A percentile compares a stretch with the other conserved stretches of the same genome.
Conservation (phyloP, 2,888 invertebrate genomes). For the Tupiocoris notatus region DNA sequence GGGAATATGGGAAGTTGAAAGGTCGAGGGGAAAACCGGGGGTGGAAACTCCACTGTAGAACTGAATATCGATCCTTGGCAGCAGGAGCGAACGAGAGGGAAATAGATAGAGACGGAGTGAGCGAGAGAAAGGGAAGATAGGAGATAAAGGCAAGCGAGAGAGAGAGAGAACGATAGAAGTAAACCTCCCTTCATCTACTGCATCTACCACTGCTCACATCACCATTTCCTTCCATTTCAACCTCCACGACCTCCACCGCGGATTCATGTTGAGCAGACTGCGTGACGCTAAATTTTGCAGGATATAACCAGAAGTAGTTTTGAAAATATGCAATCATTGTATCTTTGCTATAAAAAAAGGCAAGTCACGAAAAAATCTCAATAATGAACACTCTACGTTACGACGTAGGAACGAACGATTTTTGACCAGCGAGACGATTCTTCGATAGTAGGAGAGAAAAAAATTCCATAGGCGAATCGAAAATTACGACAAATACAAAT, state of each 20-base stretch:
- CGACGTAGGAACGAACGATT: no score
- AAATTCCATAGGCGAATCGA: no score
- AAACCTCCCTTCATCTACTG: neutral
- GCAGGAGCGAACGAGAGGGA: conserved; percentile 41
- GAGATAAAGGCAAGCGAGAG: conserved; percentile 22
- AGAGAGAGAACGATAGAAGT: conserved; percentile 27
- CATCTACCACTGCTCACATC: conserved; percentile 45
- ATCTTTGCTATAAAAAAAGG: no score
- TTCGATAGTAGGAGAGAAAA: no score
- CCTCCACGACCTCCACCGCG: neutral
- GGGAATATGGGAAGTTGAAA: neutral
- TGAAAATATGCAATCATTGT: no score
- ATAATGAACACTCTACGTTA: no score
- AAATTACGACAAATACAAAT: no score
- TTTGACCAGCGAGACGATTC: no score
- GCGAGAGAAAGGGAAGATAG: conserved; percentile 3
- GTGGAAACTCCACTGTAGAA: conserved; percentile 37
- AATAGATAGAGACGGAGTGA: conserved; percentile 21
- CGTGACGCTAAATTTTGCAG: neutral
- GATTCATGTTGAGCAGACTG: conserved; percentile 50
- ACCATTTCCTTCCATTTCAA: neutral
- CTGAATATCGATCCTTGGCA: conserved; percentile 42
- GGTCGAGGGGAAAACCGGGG: conserved; percentile 27
- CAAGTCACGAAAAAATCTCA: no score
- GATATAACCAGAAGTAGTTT: no score